Conservation (phyloP, 2,888 invertebrate genomes). For the Lamellibrachia columna region DNA sequence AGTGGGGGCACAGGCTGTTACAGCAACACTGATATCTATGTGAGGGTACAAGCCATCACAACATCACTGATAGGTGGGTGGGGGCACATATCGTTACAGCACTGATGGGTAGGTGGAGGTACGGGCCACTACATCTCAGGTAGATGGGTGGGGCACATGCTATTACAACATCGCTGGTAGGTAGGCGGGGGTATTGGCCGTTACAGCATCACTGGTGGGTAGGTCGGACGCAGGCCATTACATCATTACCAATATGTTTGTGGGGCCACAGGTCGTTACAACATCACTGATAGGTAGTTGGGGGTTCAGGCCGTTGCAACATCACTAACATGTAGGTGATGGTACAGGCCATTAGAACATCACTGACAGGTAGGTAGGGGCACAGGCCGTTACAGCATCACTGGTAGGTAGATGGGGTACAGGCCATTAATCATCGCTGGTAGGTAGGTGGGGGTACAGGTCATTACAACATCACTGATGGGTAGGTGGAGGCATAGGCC, state of each 20-base stretch:
- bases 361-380: not conserved
- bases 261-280: not conserved
- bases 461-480: not conserved
- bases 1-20: not conserved
- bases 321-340: not conserved
- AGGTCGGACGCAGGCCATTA: not conserved
- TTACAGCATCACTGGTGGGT: not conserved
- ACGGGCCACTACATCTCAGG: not conserved
- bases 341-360: not conserved
- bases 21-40: not conserved
- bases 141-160: not conserved
- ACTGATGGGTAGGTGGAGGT: not conserved
- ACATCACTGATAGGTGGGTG: not conserved
- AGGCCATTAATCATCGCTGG: not conserved
- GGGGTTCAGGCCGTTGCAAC: not conserved
- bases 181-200: not conserved
- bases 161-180: not conserved
- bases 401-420: not conserved
- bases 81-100: not conserved
- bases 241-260: not conserved
- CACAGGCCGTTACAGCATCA: not conserved
- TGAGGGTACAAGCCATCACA: not conserved
- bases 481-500: not conserved
- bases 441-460: not conserved
- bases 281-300: constrained; percentile 5